A percentile compares a stretch with the other conserved stretches of the same genome.
phyloP scores from a whole-genome alignment of 2,888 invertebrate species.

The Kryphioiulus occultus region DNA sequence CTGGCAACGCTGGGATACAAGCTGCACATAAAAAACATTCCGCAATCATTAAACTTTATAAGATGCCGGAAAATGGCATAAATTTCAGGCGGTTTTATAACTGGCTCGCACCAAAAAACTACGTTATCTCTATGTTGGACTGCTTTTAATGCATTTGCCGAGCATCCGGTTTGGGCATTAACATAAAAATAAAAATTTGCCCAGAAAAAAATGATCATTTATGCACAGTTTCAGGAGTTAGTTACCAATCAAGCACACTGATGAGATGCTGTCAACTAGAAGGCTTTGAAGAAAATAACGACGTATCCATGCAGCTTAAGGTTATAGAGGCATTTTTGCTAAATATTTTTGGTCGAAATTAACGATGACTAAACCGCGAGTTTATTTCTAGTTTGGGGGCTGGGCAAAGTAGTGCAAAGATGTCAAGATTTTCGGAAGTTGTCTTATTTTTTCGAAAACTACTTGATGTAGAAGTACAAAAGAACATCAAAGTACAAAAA shows the following conservation, averaged over 20 bases:
- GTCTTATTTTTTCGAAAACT: too few relatives aligned
- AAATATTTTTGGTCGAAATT: too few relatives aligned
- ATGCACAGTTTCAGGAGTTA: background rate
- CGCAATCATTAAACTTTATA: slow-evolving; percentile 32
- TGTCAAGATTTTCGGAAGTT: too few relatives aligned
- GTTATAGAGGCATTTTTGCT: too few relatives aligned
- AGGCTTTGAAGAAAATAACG: background rate
- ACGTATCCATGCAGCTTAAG: too few relatives aligned
- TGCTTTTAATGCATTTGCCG: slow-evolving; percentile 4
- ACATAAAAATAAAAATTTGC: slow-evolving; percentile 12
- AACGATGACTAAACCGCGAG: too few relatives aligned
- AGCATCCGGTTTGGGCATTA: slow-evolving; percentile 32
- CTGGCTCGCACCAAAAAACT: background rate
- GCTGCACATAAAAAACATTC: slow-evolving; percentile 20
- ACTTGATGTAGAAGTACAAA: too few relatives aligned
- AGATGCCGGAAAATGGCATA: slow-evolving; percentile 39
- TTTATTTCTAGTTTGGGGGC: too few relatives aligned
- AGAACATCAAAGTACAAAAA: too few relatives aligned
- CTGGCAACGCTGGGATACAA: slow-evolving; percentile 9
- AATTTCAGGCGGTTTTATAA: slow-evolving; percentile 27
- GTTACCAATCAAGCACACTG: background rate
- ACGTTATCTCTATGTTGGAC: slow-evolving; percentile 2
- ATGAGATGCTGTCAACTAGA: background rate
- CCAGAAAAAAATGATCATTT: background rate
- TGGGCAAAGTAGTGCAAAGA: too few relatives aligned